Percentiles rank a stretch among this genome's conserved stretches.
Conservation (phyloP, 2,797 vertebrate species). For the Streptopelia turtur region DNA sequence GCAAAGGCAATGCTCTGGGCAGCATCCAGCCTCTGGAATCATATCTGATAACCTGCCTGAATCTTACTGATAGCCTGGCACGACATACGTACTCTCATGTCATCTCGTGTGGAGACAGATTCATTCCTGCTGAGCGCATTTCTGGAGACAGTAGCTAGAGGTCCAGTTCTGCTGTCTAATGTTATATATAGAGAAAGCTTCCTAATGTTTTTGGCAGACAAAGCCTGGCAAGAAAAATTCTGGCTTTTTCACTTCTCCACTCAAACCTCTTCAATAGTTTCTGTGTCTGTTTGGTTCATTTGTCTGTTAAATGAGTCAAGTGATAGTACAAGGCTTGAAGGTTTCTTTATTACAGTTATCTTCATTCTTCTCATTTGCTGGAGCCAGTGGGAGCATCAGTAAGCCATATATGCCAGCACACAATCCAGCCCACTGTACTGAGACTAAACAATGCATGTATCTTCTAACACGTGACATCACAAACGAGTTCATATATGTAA, state of each 20-base stretch:
- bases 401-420: neutral
- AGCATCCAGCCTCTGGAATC: conserved; percentile 61
- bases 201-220: conserved; percentile 76
- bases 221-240: conserved; percentile 64
- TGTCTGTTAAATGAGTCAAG: conserved; percentile 66
- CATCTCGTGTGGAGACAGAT: conserved; percentile 65
- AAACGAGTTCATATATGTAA: neutral
- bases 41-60: conserved; percentile 64
- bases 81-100: conserved; percentile 62
- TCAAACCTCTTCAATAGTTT: conserved; percentile 65
- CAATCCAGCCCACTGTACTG: neutral
- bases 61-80: conserved; percentile 69
- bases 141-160: conserved; percentile 77
- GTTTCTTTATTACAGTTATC: conserved; percentile 31
- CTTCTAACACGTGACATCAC: conserved; percentile 16
- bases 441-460: neutral
- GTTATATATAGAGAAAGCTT: conserved; percentile 76
- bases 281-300: conserved; percentile 71
- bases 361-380: neutral
- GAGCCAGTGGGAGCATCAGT: neutral
- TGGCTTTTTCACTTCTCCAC: conserved; percentile 63
- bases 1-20: conserved; percentile 4
- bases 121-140: conserved; percentile 66
- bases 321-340: conserved; percentile 52
- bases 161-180: conserved; percentile 79